Evolutionary conservation across 2,113 vertebrate species (phyloP), one percentile per base, ranked within the genome.

Genomic region (Amphiprion ocellaris): DNA sequence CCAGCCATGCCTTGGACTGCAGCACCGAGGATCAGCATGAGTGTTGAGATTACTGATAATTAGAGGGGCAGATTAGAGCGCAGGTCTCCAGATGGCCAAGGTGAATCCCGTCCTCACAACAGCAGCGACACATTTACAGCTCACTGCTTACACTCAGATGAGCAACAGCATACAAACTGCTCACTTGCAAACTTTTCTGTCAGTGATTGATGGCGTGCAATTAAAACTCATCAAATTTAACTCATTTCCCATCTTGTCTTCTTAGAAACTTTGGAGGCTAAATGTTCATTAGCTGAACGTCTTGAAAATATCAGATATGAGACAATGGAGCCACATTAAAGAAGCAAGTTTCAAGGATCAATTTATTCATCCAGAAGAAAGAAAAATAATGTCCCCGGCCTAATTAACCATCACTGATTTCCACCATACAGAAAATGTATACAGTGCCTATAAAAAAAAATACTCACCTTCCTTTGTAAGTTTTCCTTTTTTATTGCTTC

Each of bases 41-140:
- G 71, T 75, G 61, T 79, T 58, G 61, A 90, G 90, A 90, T 93
- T 92, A 91, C 79, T 67, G 89, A 90, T 88, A 81, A 93, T 92
- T 92, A 90, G 77, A 59, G 55, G 37, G 71, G 24, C 75, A 89
- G 92, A 93, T 93, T 92, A 93, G 73, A 83, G 80, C 52, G 56
- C 71, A 64, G 77, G 76, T 73, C 72, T 89, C 90, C 92, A 93
- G 90, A 92, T 93, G 92, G 92, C 67, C n/a, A 7, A 87, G 84
- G 90, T 90, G 88, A 89, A 90, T 84, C 86, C 70, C 49, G 8
- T 79, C 66, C 74, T 46, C 33, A 46, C 49, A 33, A 79, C 70
- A 74, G 50, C 68, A 14, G 64, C 28, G 53, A 49, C 83, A 65
- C 67, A 47, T 79, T 69, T 65, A 74, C 73, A 63, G 69, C 61